phyloP scores from a whole-genome alignment of 1,140 invertebrate species.

The Drosophila suzukii region DNA sequence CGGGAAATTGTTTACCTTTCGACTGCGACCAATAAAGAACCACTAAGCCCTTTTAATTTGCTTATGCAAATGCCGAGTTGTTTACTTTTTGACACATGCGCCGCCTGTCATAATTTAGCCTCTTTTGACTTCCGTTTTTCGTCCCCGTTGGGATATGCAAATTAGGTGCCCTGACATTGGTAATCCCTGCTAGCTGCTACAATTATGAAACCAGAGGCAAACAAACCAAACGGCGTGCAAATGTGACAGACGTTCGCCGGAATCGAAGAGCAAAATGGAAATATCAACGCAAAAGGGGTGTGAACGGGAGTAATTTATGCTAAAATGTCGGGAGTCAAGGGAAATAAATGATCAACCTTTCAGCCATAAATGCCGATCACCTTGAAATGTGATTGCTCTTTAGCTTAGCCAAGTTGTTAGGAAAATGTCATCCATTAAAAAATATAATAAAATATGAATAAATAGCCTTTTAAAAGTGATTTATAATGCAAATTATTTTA shows the following conservation, averaged over 20 bases:
- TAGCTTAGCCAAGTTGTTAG: background rate
- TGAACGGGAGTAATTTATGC: conserved; percentile 32
- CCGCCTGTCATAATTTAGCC: conserved; percentile 48
- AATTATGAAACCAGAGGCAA: conserved; percentile 70
- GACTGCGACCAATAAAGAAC: conserved; percentile 41
- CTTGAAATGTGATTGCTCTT: conserved; percentile 6
- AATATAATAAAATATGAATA: background rate
- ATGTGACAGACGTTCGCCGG: conserved; percentile 67
- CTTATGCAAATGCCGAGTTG: conserved; percentile 78
- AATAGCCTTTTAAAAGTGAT: background rate
- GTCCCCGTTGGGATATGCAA: conserved; percentile 65
- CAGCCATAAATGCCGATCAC: background rate
- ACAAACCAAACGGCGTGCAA: conserved; percentile 70
- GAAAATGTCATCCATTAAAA: background rate
- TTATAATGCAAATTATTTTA: background rate
- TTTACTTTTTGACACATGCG: conserved; percentile 83
- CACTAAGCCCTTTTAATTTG: conserved; percentile 79
- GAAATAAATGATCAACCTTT: conserved; percentile 2
- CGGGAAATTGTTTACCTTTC: conserved; percentile 67
- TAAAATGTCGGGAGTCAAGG: too few species aligned
- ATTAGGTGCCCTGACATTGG: conserved; percentile 65
- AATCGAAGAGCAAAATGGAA: conserved; percentile 35
- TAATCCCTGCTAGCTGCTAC: conserved; percentile 67
- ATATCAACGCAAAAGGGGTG: conserved; percentile 35
- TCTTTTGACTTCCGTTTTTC: conserved; percentile 5